Percentiles rank a stretch among this genome's conserved stretches.
phyloP scores from a whole-genome alignment of 2,113 vertebrate species.

The Pelusios castaneus region DNA sequence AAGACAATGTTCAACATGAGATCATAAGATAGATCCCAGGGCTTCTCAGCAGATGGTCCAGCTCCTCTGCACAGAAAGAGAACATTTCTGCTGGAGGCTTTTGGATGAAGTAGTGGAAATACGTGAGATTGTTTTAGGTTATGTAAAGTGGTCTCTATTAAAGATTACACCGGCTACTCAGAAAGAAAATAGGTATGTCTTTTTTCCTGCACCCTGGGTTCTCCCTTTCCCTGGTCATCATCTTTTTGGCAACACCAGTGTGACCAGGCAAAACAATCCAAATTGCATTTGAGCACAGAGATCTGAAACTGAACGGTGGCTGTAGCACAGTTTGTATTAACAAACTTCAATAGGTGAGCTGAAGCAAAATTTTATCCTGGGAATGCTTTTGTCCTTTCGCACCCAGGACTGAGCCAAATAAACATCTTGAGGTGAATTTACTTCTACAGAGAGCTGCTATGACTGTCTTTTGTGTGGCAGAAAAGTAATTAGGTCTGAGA shows the following conservation, averaged over 20 bases:
- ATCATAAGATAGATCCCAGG: not conserved
- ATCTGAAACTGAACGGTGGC: not conserved
- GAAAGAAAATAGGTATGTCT: not conserved
- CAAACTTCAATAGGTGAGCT: not conserved
- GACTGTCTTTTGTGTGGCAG: not conserved
- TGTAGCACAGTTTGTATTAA: not conserved
- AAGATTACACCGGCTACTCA: not conserved
- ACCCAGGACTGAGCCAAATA: not conserved
- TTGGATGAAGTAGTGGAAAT: not conserved
- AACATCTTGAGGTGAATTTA: not conserved
- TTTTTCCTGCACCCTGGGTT: not conserved
- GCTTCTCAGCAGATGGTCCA: not conserved
- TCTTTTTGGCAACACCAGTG: not conserved
- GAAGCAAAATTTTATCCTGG: not conserved
- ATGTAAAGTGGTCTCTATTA: not conserved
- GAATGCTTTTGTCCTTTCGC: not conserved
- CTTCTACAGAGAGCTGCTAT: not conserved
- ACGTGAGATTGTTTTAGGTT: not conserved
- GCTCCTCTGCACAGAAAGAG: not conserved
- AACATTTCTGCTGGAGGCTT: not conserved
- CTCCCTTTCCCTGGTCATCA: not conserved
- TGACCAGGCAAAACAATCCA: not conserved
- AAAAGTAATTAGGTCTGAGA: not conserved
- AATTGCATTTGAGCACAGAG: not conserved
- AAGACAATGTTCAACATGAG: not conserved